These are phyloP conservation scores for Cistogaster globosa DNA, from an alignment of 2,888 invertebrate species.

Conservation along the genomic window DNA sequence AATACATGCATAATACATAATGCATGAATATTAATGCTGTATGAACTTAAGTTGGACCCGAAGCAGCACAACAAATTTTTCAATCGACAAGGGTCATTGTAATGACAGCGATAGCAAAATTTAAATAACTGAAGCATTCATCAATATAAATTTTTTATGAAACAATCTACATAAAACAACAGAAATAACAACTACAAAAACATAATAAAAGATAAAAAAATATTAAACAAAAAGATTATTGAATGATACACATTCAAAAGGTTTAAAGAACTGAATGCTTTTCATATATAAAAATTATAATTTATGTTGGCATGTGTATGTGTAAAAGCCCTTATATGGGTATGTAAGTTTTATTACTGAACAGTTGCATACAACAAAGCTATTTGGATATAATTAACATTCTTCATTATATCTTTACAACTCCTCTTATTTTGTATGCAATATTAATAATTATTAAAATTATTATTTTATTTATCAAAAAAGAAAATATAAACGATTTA, in stretches of 20 bases:
- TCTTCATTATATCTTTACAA: background rate
- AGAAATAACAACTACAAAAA: constrained; percentile 12
- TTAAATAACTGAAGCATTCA: constrained; percentile 53
- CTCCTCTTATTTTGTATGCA: no score
- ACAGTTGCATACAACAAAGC: background rate
- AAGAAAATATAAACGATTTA: no score
- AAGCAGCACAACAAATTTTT: constrained; percentile 10
- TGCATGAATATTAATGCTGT: no score
- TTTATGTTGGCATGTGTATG: background rate
- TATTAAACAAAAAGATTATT: constrained; percentile 24
- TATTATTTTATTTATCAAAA: no score
- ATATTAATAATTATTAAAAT: no score
- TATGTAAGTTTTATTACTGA: no score
- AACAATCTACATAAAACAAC: background rate
- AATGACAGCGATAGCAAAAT: constrained; percentile 11
- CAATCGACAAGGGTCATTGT: constrained; percentile 20
- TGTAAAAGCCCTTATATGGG: no score
- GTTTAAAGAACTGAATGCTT: background rate
- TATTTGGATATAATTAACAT: constrained; percentile 28
- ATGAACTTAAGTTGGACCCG: background rate
- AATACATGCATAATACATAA: background rate
- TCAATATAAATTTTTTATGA: constrained; percentile 54
- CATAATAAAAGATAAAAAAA: constrained; percentile 8
- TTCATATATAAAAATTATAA: constrained; percentile 11
- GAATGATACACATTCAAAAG: constrained; percentile 21